Evolutionary conservation across 2,113 vertebrate species (phyloP), one percentile per base, ranked within the genome.

Genomic region (Dissostichus mawsoni): DNA sequence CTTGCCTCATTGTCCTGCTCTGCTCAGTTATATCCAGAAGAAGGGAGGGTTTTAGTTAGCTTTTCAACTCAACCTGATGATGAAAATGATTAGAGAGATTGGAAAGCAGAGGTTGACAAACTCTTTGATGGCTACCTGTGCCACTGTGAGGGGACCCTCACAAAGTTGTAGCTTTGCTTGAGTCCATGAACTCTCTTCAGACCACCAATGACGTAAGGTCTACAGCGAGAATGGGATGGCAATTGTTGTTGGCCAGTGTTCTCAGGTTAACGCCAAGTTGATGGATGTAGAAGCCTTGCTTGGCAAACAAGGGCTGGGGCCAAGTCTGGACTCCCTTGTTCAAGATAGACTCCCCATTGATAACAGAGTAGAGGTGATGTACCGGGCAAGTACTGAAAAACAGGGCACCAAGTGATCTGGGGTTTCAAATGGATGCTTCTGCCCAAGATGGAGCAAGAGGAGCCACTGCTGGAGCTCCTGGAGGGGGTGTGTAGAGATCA

Each of bases 401-500:
- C 20, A 36, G 6, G 13, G 6, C 51, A 44, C 9, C 25, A 16
- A 58, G 48, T 0, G 68, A 71, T 23, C 0, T 14, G 13, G 52
- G 23, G 1, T 3, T 64, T 3, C 69, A 6, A 29, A 3, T 48
- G n/a, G 71, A n/a, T 8, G 53, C 55, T n/a, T 3, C 13, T 44
- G 25, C 0, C 4, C 48, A 16, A 47, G 58, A 64, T 11, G 11
- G 25, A n/a, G 10, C 1, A 0, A 36, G 11, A 13, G 78, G 58
- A 63, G 62, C 82, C 14, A 56, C 50, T 5, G 48, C 80, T 41
- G 86, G 12, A 5, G 8, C 71, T 61, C 16, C 73, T 69, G 70
- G 55, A 17, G 58, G 61, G 2, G 20, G 36, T 0, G 61, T 93
- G 58, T 93, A 3, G 83, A 93, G 76, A 61, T 90, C 25, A 25